Percentiles rank a stretch among this genome's conserved stretches.
Conservation (phyloP, 2,797 vertebrate genomes). For the Tiaroga cobitis region DNA sequence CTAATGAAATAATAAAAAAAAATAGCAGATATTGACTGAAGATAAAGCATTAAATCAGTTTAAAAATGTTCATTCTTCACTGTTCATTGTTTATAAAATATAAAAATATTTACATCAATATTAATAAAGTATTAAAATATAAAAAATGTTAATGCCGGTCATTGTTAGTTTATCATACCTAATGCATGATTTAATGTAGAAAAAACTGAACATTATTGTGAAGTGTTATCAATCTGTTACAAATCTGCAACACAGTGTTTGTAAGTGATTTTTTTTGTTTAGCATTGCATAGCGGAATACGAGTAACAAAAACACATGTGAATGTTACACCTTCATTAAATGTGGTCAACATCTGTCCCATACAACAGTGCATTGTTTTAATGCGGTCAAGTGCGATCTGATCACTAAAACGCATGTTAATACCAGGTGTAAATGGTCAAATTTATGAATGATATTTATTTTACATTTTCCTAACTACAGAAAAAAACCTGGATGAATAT, state of each 20-base stretch:
- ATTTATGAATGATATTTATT: background rate
- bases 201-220: background rate
- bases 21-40: background rate
- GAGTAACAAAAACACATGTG: background rate
- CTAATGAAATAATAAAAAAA: too few species aligned
- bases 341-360: background rate
- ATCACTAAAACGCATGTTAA: background rate
- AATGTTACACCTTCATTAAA: background rate
- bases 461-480: slow-evolving; percentile 63
- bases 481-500: slow-evolving; percentile 90
- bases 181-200: background rate
- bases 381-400: background rate
- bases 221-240: background rate
- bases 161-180: background rate
- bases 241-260: background rate
- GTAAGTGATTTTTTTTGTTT: background rate
- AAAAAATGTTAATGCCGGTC: background rate
- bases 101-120: background rate
- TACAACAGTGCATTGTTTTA: background rate
- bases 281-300: background rate
- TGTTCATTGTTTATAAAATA: background rate
- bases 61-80: background rate
- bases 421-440: background rate
- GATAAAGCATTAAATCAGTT: background rate
- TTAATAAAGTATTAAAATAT: background rate